phyloP scores from a whole-genome alignment of 1,140 invertebrate genomes.

The Ips typographus region DNA sequence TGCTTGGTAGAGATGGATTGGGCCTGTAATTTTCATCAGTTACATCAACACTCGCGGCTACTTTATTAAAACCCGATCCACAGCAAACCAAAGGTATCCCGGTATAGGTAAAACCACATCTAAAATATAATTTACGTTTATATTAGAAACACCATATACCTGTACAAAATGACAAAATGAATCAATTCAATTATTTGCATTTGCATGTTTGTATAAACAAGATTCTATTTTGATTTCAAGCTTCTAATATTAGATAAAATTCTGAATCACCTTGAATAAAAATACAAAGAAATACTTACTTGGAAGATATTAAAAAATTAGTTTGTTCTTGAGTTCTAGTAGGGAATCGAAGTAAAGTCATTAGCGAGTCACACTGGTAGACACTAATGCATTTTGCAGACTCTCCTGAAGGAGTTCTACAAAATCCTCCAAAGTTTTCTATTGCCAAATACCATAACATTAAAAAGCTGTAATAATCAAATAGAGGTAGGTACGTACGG shows the following conservation, averaged over 20 bases:
- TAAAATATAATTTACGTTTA: neutral
- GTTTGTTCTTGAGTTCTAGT: conserved; percentile 22
- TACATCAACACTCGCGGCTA: neutral
- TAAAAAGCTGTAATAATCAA: neutral
- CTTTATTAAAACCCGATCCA: conserved; percentile 36
- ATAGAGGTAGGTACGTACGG: too few species aligned
- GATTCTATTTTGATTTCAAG: neutral
- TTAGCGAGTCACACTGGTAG: conserved; percentile 11
- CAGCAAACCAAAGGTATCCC: conserved; percentile 47
- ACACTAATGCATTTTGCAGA: conserved; percentile 27
- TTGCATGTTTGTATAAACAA: too few species aligned
- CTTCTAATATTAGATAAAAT: too few species aligned
- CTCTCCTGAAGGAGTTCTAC: conserved; percentile 27
- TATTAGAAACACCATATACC: too few species aligned
- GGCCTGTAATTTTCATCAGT: neutral
- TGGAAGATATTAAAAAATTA: conserved; percentile 22
- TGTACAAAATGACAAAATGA: neutral
- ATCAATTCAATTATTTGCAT: neutral
- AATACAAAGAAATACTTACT: conserved; percentile 5
- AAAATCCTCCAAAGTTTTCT: conserved; percentile 25
- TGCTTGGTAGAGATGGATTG: conserved; percentile 34
- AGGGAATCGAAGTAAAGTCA: conserved; percentile 5
- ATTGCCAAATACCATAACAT: neutral
- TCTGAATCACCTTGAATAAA: neutral
- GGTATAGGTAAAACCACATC: conserved; percentile 12